A percentile compares a stretch with the other conserved stretches of the same genome.
These are phyloP conservation scores for Serilophus lunatus DNA, from an alignment of 2,113 vertebrate species.

Conservation along the genomic window DNA sequence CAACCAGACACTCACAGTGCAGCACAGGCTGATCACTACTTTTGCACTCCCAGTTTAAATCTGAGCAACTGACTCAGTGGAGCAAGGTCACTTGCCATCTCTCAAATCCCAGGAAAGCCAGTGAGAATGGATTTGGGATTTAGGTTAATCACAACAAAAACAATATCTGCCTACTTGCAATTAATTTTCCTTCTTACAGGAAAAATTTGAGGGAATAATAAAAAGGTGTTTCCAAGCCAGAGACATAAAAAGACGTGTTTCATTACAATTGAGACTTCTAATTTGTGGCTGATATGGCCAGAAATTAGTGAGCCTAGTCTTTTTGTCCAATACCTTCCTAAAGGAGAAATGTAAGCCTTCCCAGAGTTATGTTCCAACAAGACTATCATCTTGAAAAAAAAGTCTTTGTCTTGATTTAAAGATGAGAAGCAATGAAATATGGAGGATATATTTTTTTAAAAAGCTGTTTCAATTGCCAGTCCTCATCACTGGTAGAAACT, in stretches of 20 bases:
- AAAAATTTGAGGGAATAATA: not conserved
- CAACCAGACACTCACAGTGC: slow-evolving; percentile 4
- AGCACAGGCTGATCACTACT: not conserved
- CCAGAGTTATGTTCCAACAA: not conserved
- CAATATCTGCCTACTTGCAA: not conserved
- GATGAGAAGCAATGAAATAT: not conserved
- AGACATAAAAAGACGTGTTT: not conserved
- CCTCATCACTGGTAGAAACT: not conserved
- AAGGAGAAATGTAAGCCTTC: not conserved
- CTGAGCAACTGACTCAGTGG: not conserved
- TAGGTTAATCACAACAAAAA: not conserved
- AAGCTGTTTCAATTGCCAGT: not conserved
- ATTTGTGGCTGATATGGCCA: not conserved
- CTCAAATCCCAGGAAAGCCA: not conserved
- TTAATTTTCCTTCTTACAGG: not conserved
- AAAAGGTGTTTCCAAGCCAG: not conserved
- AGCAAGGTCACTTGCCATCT: not conserved
- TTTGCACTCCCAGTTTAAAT: not conserved
- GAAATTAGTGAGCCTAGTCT: not conserved
- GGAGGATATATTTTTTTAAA: not conserved
- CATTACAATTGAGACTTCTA: not conserved
- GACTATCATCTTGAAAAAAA: not conserved
- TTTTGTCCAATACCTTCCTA: not conserved
- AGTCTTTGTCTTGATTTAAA: not conserved
- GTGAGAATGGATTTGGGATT: not conserved